phyloP scores from a whole-genome alignment of 1,140 invertebrate genomes.

The Trachelipus rathkii region DNA sequence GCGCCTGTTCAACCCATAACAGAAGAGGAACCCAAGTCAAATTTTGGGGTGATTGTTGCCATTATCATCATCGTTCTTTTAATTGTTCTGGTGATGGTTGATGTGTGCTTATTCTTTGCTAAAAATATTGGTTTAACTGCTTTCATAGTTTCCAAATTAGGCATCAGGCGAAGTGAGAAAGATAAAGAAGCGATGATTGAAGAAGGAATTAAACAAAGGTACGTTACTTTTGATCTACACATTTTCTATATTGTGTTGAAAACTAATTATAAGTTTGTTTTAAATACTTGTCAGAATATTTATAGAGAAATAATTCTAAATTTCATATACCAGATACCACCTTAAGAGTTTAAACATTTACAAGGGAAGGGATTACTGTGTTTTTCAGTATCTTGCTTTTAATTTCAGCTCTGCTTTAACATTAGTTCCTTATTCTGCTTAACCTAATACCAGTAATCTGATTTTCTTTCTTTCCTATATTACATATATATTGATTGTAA shows the following conservation, averaged over 20 bases:
- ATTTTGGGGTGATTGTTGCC: background rate
- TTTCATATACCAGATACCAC: too few species aligned
- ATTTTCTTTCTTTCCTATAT: background rate
- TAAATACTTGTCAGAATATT: too few species aligned
- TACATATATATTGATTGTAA: background rate
- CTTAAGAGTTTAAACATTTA: too few species aligned
- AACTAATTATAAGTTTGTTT: too few species aligned
- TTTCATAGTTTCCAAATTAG: background rate
- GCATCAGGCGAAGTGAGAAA: background rate
- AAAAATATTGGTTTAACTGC: background rate
- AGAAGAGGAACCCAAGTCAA: background rate
- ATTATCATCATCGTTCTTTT: background rate
- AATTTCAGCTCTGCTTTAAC: background rate
- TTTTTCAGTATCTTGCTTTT: too few species aligned
- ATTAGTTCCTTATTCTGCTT: background rate
- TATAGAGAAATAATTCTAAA: too few species aligned
- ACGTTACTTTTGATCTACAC: background rate
- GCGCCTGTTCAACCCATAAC: too few species aligned
- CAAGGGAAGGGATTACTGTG: too few species aligned
- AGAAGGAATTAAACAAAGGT: background rate
- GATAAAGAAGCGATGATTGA: constrained; percentile 4
- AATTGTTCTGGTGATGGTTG: background rate
- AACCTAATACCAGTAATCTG: background rate
- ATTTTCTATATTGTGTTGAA: too few species aligned
- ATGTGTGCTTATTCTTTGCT: background rate